These are phyloP conservation scores for Dendropsophus ebraccatus DNA, from an alignment of 2,113 vertebrate genomes.

Conservation along the genomic window DNA sequence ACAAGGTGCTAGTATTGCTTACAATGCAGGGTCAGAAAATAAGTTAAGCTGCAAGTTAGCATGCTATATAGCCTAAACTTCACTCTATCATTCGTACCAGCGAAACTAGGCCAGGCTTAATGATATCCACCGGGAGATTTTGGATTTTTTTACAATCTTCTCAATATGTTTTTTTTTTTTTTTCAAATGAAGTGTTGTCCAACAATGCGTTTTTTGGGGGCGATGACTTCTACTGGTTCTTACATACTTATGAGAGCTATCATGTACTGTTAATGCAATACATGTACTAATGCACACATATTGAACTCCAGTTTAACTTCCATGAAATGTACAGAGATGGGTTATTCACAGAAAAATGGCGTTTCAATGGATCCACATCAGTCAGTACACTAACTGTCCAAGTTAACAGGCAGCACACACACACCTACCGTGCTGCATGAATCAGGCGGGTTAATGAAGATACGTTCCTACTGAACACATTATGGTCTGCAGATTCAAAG, in stretches of 20 bases:
- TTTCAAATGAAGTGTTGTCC: conserved; percentile 65
- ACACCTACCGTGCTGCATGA: conserved; percentile 65
- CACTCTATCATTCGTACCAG: not conserved
- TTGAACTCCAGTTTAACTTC: conserved; percentile 70
- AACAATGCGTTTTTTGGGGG: conserved; percentile 66
- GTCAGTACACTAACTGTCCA: conserved; percentile 71
- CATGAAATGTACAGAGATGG: conserved; percentile 76
- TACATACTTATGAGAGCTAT: conserved; percentile 64
- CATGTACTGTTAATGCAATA: conserved; percentile 66
- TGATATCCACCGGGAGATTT: not conserved
- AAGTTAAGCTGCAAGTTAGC: conserved; percentile 13
- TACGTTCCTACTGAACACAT: conserved; percentile 71
- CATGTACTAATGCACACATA: conserved; percentile 67
- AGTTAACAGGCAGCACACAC: conserved; percentile 65
- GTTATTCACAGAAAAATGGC: conserved; percentile 76
- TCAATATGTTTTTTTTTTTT: not conserved
- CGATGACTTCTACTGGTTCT: conserved; percentile 61
- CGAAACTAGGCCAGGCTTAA: not conserved
- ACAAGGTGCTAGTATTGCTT: conserved; percentile 41
- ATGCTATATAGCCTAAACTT: conserved; percentile 1
- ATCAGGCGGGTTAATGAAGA: conserved; percentile 65
- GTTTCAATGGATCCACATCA: conserved; percentile 75
- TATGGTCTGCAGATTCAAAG: conserved; percentile 73
- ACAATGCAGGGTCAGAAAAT: conserved; percentile 30
- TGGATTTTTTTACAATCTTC: not conserved